phyloP scores from a whole-genome alignment of 2,113 vertebrate genomes.

The Hipposideros armiger region DNA sequence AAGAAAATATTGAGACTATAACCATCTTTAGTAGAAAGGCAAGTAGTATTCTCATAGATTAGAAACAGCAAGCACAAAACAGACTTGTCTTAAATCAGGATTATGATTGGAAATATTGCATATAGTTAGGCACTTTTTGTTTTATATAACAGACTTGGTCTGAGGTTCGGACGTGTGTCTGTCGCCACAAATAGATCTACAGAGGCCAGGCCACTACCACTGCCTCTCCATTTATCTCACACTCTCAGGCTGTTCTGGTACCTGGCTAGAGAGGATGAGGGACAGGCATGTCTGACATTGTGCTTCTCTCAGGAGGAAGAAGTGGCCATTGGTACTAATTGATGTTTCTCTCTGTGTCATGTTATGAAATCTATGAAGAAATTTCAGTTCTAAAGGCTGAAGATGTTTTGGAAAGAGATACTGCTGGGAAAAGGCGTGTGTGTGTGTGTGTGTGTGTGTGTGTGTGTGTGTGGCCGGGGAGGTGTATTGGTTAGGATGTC shows the following conservation, averaged over 20 bases:
- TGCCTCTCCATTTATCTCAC: neutral
- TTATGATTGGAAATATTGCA: neutral
- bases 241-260: neutral
- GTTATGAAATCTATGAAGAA: slow-evolving; percentile 4
- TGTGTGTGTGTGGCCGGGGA: neutral
- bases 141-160: neutral
- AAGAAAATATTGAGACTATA: slow-evolving; percentile 72
- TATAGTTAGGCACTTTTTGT: neutral
- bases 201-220: neutral
- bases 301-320: neutral
- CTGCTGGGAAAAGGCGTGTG: neutral
- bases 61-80: neutral
- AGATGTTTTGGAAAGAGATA: neutral
- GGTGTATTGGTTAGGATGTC: neutral
- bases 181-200: neutral
- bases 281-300: neutral
- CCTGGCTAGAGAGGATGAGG: neutral
- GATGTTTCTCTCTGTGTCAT: neutral
- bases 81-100: slow-evolving; percentile 23
- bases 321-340: neutral
- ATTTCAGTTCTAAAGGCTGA: neutral
- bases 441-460: neutral
- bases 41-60: slow-evolving; percentile 3
- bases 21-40: slow-evolving; percentile 34
- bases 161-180: slow-evolving; percentile 24